phyloP scores from a whole-genome alignment of 2,888 invertebrate species.

The Idaea biselata region DNA sequence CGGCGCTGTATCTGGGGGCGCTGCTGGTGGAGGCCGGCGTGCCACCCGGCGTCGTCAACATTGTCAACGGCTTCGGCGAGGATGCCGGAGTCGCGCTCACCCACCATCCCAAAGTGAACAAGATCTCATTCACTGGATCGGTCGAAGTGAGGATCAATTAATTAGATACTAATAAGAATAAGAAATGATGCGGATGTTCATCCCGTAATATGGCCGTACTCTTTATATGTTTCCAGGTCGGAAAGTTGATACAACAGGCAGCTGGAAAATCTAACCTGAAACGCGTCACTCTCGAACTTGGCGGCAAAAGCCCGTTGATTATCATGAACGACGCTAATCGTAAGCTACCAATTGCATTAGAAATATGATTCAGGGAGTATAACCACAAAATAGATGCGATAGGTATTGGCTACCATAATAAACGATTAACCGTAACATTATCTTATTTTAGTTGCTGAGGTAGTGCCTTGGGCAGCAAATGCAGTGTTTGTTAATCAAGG shows the following conservation, averaged over 20 bases:
- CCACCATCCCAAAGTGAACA: constrained; percentile 86
- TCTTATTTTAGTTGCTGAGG: constrained; percentile 41
- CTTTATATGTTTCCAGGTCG: constrained; percentile 56
- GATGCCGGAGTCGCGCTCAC: constrained; percentile 87
- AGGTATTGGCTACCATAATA: too few relatives aligned
- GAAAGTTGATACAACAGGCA: constrained; percentile 82
- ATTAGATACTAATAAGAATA: too few relatives aligned
- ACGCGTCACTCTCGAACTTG: constrained; percentile 89
- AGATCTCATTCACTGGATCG: constrained; percentile 87
- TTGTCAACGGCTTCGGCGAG: constrained; percentile 92
- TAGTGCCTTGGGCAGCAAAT: constrained; percentile 44
- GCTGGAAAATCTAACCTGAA: constrained; percentile 89
- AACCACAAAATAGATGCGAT: too few relatives aligned
- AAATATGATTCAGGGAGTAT: too few relatives aligned
- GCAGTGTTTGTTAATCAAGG: constrained; percentile 54
- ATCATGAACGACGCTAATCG: constrained; percentile 89
- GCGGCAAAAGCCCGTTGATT: constrained; percentile 92
- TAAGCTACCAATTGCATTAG: constrained; percentile 51
- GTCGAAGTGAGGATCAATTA: constrained; percentile 62
- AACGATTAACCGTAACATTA: too few relatives aligned
- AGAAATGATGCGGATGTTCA: neutral
- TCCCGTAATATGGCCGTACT: neutral
- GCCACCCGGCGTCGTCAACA: constrained; percentile 93
- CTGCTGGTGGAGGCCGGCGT: constrained; percentile 91
- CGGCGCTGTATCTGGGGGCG: constrained; percentile 91